Conservation (phyloP, 1,140 invertebrate genomes). For the Drosophila arizonae region DNA sequence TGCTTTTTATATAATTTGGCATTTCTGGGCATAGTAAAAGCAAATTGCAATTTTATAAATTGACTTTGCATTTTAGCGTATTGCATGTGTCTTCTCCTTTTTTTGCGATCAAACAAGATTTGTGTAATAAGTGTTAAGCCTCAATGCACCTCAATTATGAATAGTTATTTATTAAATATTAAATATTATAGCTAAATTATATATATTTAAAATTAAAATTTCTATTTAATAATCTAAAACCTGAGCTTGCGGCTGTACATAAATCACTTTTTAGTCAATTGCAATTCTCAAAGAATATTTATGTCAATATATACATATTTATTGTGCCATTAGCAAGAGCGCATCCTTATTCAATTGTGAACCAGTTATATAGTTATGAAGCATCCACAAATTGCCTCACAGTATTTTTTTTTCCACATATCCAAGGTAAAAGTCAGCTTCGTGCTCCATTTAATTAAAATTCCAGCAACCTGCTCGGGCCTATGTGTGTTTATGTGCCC, state of each 20-base stretch:
- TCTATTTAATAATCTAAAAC: too few species aligned
- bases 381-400: neutral
- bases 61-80: too few species aligned
- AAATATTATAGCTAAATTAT: too few species aligned
- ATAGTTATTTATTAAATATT: neutral
- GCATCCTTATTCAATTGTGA: neutral
- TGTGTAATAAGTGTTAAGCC: neutral
- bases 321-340: too few species aligned
- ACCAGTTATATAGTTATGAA: neutral
- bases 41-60: neutral
- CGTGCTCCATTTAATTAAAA: constrained; percentile 73
- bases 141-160: neutral
- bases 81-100: too few species aligned
- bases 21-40: constrained; percentile 11
- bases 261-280: too few species aligned
- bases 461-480: constrained; percentile 69
- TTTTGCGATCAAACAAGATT: neutral
- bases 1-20: constrained; percentile 28
- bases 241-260: too few species aligned
- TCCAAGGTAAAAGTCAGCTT: neutral
- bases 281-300: too few species aligned
- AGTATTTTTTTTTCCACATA: neutral
- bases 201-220: neutral
- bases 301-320: too few species aligned
- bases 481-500: constrained; percentile 72